Conservation (phyloP, 2,113 vertebrate species). For the Anarrhichthys ocellatus region DNA sequence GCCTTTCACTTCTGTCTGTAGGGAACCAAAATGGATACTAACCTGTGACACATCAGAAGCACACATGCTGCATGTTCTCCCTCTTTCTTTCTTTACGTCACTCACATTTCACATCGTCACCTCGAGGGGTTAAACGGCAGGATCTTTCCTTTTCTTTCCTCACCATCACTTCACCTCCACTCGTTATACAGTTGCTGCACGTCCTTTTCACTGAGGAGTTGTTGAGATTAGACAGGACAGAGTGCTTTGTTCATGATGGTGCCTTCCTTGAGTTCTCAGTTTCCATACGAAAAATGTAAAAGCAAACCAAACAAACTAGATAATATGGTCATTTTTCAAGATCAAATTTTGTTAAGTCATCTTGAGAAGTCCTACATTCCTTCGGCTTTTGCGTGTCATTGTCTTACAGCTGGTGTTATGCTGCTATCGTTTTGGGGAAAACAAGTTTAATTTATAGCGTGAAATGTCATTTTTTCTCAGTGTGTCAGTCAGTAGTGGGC, state of each 20-base stretch:
- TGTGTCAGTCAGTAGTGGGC: constrained; percentile 43
- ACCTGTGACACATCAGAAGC: constrained; percentile 49
- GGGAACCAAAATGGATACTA: constrained; percentile 43
- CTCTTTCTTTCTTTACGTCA: background rate
- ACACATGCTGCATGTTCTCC: constrained; percentile 52
- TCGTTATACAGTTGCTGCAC: constrained; percentile 35
- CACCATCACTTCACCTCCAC: background rate
- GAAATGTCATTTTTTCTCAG: constrained; percentile 22
- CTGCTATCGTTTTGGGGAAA: constrained; percentile 60
- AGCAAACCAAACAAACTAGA: background rate
- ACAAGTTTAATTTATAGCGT: constrained; percentile 30
- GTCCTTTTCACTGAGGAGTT: constrained; percentile 23
- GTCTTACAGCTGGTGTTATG: constrained; percentile 49
- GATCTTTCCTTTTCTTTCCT: constrained; percentile 3
- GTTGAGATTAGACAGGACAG: constrained; percentile 24
- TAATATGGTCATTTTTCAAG: constrained; percentile 27
- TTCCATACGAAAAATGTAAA: constrained; percentile 30
- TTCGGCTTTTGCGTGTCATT: constrained; percentile 54
- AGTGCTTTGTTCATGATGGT: constrained; percentile 73
- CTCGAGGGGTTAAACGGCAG: constrained; percentile 4
- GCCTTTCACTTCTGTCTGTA: constrained; percentile 35
- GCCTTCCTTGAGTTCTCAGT: constrained; percentile 71
- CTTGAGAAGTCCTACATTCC: constrained; percentile 58
- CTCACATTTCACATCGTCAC: background rate
- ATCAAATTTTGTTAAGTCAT: constrained; percentile 43